Percentiles rank a stretch among this genome's conserved stretches.
These are phyloP conservation scores for Anthopleura xanthogrammica DNA, from an alignment of 92 coral and sea anemone species.

Conservation along the genomic window DNA sequence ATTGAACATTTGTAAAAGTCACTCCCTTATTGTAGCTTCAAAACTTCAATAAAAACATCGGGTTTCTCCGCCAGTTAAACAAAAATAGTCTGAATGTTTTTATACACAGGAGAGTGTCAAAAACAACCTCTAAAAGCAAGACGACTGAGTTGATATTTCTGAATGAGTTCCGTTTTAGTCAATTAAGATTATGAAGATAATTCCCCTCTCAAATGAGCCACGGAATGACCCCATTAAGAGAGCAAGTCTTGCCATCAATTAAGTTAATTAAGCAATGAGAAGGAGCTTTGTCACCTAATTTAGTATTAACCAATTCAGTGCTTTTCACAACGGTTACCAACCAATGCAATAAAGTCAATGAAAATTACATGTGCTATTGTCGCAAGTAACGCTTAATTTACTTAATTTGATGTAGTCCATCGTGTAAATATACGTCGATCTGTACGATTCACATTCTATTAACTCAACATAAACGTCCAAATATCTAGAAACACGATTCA, in stretches of 20 bases:
- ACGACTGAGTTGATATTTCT: not conserved
- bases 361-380: slow-evolving; percentile 8
- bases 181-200: not conserved
- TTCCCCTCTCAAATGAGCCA: not conserved
- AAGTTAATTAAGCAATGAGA: not conserved
- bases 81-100: not conserved
- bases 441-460: not conserved
- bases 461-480: not conserved
- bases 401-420: not conserved
- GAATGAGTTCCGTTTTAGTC: slow-evolving; percentile 2
- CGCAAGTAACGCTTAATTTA: not conserved
- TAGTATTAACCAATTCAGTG: not conserved
- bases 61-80: not conserved
- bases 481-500: not conserved
- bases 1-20: not conserved
- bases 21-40: not conserved
- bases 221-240: not conserved
- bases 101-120: slow-evolving; percentile 4
- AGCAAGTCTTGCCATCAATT: not conserved
- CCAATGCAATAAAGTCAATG: not conserved
- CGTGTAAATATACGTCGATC: not conserved
- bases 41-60: slow-evolving; percentile 7
- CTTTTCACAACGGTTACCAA: not conserved
- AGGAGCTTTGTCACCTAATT: slow-evolving; percentile 8
- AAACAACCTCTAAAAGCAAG: not conserved